A percentile compares a stretch with the other conserved stretches of the same genome.
These are phyloP conservation scores for Serripes groenlandicus DNA, from an alignment of 2,888 invertebrate species.

Conservation along the genomic window DNA sequence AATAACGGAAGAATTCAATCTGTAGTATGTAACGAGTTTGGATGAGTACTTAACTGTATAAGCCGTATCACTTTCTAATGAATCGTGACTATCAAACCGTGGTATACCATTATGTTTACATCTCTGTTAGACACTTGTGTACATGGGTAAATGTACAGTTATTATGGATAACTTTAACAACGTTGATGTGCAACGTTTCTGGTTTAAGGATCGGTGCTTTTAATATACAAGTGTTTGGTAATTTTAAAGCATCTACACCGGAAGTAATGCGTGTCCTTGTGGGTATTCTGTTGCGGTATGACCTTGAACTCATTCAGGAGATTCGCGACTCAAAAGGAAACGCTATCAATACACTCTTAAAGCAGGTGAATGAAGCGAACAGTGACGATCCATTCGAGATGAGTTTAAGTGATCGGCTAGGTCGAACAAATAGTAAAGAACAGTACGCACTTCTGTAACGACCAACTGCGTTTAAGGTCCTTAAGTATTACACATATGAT, in stretches of 20 bases:
- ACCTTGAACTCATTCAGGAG: too few relatives aligned
- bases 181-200: neutral
- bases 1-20: too few relatives aligned
- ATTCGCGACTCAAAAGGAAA: too few relatives aligned
- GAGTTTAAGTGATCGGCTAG: slow-evolving; percentile 76
- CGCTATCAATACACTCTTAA: slow-evolving; percentile 66
- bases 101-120: too few relatives aligned
- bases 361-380: slow-evolving; percentile 53
- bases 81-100: too few relatives aligned
- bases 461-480: slow-evolving; percentile 46
- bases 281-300: slow-evolving; percentile 74
- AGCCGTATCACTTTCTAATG: too few relatives aligned
- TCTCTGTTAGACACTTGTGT: neutral
- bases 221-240: slow-evolving; percentile 58
- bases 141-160: neutral
- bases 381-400: slow-evolving; percentile 41
- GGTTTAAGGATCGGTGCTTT: slow-evolving; percentile 46
- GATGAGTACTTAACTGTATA: neutral
- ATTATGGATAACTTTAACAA: neutral
- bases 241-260: slow-evolving; percentile 32
- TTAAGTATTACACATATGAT: slow-evolving; percentile 36
- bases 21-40: neutral
- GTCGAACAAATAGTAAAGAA: slow-evolving; percentile 75
- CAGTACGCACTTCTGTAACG: slow-evolving; percentile 81
- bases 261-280: slow-evolving; percentile 50